Base-by-base conservation (phyloP, 2,797 vertebrate genomes). In the Schizopygopsis malacanthus region DNA sequence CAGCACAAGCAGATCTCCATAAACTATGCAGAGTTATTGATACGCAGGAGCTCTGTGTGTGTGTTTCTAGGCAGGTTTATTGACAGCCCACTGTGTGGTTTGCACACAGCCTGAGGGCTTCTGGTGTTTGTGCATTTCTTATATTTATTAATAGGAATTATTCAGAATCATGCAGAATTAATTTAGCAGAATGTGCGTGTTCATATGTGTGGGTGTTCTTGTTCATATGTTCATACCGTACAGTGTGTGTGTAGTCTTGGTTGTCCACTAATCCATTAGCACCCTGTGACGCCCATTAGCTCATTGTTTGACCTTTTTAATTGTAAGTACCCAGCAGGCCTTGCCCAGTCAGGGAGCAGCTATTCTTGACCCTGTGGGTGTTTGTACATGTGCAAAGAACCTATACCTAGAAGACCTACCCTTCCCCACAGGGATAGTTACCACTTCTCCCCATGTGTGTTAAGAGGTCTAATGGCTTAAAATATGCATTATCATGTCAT, bases 231-330 rank as follows among this genome's bases (percentile, higher is more conserved):
- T 0, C 28, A 33, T 33, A 33, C 28, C 28, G 28, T 33, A 37
- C 13, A 10, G 10, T 70, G 33, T 70, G 81, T 84, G 69, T 69
- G 76, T 70, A 54, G 69, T 70, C 65, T 43, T 54, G 76, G 84
- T 15, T 25, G 81, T 69, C 56, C 84, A 28, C 33, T 71, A 39
- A 41, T 85, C 79, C 54, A 87, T 87, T 86, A 83, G 72, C 83
- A 73, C 85, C 76, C 63, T 75, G 83, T 86, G 87, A 88, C 2
- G 59, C 79, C 76, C 70, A 87, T 90, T 88, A 88, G 76, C 80
- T 83, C 81, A 59, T 84, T 82, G 37, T 78, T 28, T 88, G 88
- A 90, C 89, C 88, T 90, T 85, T 89, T 72, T 72, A 63, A 39
- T 56, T 81, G 41, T 84, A 71, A 89, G 87, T 87, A 87, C 76